Percentiles rank a stretch among this genome's conserved stretches.
phyloP scores from a whole-genome alignment of 2,888 invertebrate species.

The Bugula neritina region DNA sequence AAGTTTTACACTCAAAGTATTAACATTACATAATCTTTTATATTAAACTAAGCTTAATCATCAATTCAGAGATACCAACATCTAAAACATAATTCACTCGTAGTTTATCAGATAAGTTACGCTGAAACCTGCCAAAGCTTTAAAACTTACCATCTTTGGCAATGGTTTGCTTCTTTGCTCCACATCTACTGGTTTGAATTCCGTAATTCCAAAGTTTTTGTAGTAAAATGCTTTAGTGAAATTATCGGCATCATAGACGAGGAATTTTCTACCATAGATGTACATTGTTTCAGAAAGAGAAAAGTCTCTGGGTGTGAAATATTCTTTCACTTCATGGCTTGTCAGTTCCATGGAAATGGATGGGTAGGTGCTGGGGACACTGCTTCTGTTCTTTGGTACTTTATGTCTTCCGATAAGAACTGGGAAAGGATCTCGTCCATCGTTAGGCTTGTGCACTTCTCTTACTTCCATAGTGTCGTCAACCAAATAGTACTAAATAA shows the following conservation, averaged over 20 bases:
- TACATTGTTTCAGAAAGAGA: slow-evolving; percentile 61
- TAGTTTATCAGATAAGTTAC: no score
- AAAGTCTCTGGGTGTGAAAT: slow-evolving; percentile 72
- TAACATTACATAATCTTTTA: no score
- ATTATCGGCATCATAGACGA: slow-evolving; percentile 71
- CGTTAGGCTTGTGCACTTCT: slow-evolving; percentile 66
- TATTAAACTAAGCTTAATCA: no score
- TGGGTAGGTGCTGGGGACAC: slow-evolving; percentile 46
- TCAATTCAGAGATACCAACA: no score
- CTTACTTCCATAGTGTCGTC: slow-evolving; percentile 75
- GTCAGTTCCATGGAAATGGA: slow-evolving; percentile 64
- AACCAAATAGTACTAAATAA: slow-evolving; percentile 65
- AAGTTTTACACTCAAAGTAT: no score
- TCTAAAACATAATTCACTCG: no score
- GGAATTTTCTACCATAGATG: slow-evolving; percentile 58
- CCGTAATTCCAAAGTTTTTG: slow-evolving; percentile 52
- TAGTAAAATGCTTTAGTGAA: slow-evolving; percentile 74
- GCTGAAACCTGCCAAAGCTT: no score
- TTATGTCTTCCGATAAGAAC: slow-evolving; percentile 69
- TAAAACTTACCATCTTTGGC: slow-evolving; percentile 46
- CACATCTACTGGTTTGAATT: slow-evolving; percentile 53
- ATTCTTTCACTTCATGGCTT: slow-evolving; percentile 69
- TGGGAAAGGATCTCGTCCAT: slow-evolving; percentile 72
- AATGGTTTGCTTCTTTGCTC: slow-evolving; percentile 37
- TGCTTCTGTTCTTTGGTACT: slow-evolving; percentile 62